Conservation (phyloP, 1,140 invertebrate species). For the Myzus persicae region DNA sequence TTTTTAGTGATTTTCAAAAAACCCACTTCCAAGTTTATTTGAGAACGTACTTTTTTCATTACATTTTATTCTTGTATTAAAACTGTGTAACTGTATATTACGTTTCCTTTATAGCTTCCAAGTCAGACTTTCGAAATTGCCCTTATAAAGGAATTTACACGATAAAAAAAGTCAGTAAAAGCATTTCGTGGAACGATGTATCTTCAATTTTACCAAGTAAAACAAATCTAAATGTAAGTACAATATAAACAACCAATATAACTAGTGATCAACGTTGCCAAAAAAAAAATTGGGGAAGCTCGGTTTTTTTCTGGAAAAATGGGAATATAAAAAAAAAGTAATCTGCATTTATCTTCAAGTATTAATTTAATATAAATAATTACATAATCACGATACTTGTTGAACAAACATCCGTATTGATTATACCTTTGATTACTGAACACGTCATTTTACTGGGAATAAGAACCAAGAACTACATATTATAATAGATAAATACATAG, state of each 20-base stretch:
- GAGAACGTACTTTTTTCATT: background rate
- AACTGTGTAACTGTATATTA: background rate
- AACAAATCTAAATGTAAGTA: slow-evolving; percentile 43
- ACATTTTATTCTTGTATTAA: background rate
- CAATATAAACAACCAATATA: background rate
- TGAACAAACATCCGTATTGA: background rate
- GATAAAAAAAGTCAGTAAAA: slow-evolving; percentile 37
- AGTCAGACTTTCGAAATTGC: slow-evolving; percentile 48
- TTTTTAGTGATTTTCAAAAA: background rate
- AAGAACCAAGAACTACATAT: too few relatives aligned
- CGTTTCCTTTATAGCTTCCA: slow-evolving; percentile 20
- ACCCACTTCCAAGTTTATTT: background rate
- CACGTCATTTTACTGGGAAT: background rate
- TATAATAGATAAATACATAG: background rate
- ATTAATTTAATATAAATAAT: background rate
- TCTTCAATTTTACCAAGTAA: background rate
- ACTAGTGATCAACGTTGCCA: background rate
- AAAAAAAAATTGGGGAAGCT: background rate
- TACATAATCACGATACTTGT: background rate
- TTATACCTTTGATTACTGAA: background rate
- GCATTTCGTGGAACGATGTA: slow-evolving; percentile 26
- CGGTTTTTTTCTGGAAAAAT: too few relatives aligned
- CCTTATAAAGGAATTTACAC: slow-evolving; percentile 46
- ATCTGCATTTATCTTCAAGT: background rate
- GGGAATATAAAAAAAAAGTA: too few relatives aligned